A percentile compares a stretch with the other conserved stretches of the same genome.
Conservation (phyloP, 1,140 invertebrate species). For the Sesamia nonagrioides region DNA sequence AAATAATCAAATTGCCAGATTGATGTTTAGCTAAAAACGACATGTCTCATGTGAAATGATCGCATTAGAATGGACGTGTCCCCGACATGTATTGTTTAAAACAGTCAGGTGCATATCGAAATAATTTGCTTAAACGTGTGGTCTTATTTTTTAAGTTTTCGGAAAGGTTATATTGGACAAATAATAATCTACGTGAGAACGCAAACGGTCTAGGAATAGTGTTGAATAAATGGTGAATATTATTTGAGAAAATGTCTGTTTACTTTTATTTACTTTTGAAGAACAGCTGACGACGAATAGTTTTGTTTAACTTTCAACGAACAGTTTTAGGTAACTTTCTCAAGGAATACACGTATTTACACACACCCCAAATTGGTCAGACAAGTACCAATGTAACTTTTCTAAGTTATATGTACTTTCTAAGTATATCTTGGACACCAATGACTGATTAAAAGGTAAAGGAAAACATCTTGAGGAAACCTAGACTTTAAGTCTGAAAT, state of each 20-base stretch:
- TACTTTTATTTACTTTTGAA: not conserved
- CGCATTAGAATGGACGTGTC: slow-evolving; percentile 39
- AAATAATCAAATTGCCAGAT: too few relatives aligned
- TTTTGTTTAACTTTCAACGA: too few relatives aligned
- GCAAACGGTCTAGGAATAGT: not conserved
- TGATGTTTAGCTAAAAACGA: slow-evolving; percentile 27
- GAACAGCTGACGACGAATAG: not conserved
- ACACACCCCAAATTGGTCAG: too few relatives aligned
- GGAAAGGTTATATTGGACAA: not conserved
- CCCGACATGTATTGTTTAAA: slow-evolving; percentile 39
- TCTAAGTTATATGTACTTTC: too few relatives aligned
- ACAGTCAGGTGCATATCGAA: slow-evolving; percentile 11
- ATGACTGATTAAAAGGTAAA: too few relatives aligned
- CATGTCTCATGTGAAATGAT: slow-evolving; percentile 38
- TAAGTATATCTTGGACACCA: too few relatives aligned
- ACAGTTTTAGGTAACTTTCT: too few relatives aligned
- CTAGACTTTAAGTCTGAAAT: too few relatives aligned
- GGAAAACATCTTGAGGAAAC: too few relatives aligned
- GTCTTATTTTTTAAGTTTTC: not conserved
- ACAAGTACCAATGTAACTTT: too few relatives aligned
- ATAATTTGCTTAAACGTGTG: slow-evolving; percentile 2
- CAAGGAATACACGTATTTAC: too few relatives aligned
- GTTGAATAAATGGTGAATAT: not conserved
- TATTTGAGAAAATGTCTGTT: not conserved
- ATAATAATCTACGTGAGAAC: not conserved